phyloP scores from a whole-genome alignment of 2,113 vertebrate genomes.

The Bujurquina vittata region DNA sequence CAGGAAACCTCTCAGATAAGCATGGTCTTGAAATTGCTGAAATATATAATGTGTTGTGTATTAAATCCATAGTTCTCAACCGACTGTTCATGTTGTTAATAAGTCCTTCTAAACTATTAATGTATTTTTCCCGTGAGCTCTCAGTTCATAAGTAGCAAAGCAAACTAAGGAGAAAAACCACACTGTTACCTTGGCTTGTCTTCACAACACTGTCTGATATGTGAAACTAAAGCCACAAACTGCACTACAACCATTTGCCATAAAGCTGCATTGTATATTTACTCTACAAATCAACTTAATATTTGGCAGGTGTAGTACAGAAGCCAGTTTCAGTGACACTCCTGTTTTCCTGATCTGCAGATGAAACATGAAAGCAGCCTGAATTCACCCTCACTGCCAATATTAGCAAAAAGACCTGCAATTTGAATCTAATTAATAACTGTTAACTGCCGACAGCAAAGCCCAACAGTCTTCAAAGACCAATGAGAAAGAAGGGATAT shows the following conservation, averaged over 20 bases:
- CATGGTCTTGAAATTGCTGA: neutral
- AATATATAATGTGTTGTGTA: neutral
- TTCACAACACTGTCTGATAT: neutral
- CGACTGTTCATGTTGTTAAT: neutral
- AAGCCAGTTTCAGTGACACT: constrained; percentile 18
- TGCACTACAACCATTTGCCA: neutral
- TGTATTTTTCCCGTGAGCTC: neutral
- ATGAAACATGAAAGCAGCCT: constrained; percentile 23
- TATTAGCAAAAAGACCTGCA: constrained; percentile 21
- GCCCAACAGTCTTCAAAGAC: constrained; percentile 8
- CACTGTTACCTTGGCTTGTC: neutral
- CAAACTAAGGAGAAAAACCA: neutral
- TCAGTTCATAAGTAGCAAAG: neutral
- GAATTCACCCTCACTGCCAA: neutral
- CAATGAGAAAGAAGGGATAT: constrained; percentile 24
- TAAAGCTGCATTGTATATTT: constrained; percentile 34
- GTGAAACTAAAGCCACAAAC: neutral
- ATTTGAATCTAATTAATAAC: neutral
- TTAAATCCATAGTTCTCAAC: neutral
- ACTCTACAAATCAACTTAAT: constrained; percentile 36
- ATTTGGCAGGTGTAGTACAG: constrained; percentile 22
- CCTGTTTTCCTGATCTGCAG: constrained; percentile 11
- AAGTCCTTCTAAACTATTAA: neutral
- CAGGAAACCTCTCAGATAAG: neutral
- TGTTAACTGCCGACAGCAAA: neutral